Evolutionary conservation across 92 coral and sea anemone genomes (phyloP), one percentile per base, ranked within the genome.

Genomic region (Metridium senile): DNA sequence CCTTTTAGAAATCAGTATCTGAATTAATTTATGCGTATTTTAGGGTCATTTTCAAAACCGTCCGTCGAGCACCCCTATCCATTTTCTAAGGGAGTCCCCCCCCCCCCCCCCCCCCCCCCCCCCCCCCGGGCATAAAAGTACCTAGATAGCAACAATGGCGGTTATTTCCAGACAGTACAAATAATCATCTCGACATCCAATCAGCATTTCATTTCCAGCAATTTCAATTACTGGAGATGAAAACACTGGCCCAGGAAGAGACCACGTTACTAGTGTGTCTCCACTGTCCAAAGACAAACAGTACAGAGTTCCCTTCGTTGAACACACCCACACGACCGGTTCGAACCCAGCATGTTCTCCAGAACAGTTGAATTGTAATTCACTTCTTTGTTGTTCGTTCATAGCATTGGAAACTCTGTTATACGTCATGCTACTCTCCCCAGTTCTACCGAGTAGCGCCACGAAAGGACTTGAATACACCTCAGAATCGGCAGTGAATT

Each of bases 141-240:
- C 17, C 65, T 2, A 59, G 29, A 26, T 4, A 19, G 11, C 65
- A 59, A 23, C 9, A 11, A 26, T 59, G 13, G 33, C 1, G 1
- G 28, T 28, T 1, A 87, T 29, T 62, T 72, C 86, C 33, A 95
- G 54, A 22, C 89, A 86, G 79, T 95, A 92, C 74, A 95, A 23
- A 73, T 71, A 89, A 63, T 95, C 87, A 68, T 92, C 88, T 72
- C 99, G 71, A 74, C 99, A 95, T 32, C 99, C 99, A 32, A 89
- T 69, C 22, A 95, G 70, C 17, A 95, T 31, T 11, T 49, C 72
- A 35, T 81, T 63, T 33, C 86, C 88, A 19, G 81, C 75, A 2
- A 92, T n/a, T n/a, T n/a, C n/a, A n/a, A n/a, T 73, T 0, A 87
- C 93, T 11, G 99, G 97, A 13, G 99, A 95, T n/a, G 99, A 95